These are phyloP conservation scores for Aphaenogaster floridana DNA, from an alignment of 1,140 invertebrate genomes.

Conservation along the genomic window DNA sequence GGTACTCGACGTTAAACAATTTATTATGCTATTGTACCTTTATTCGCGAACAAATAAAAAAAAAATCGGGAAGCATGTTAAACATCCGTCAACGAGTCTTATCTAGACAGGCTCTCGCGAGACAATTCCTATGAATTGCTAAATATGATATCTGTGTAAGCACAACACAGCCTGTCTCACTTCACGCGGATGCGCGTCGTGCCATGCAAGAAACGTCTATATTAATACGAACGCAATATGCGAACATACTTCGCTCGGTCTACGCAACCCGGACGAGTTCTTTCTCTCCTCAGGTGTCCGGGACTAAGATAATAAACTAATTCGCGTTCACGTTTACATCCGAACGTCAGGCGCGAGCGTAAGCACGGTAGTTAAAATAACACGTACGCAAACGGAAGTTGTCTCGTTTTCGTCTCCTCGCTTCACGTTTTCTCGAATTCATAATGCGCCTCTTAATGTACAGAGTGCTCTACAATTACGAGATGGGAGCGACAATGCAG, in stretches of 20 bases:
- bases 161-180: slow-evolving; percentile 20
- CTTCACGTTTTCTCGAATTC: neutral
- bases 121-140: slow-evolving; percentile 24
- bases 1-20: neutral
- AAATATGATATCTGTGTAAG: slow-evolving; percentile 10
- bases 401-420: neutral
- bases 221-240: slow-evolving; percentile 39
- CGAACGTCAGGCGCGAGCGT: slow-evolving; percentile 30
- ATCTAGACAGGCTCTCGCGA: neutral
- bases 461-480: neutral
- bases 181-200: slow-evolving; percentile 19
- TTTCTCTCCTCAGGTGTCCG: slow-evolving; percentile 37
- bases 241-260: slow-evolving; percentile 31
- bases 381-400: slow-evolving; percentile 36
- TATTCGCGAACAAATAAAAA: slow-evolving; percentile 1
- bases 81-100: slow-evolving; percentile 4
- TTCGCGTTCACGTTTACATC: slow-evolving; percentile 49
- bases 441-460: neutral
- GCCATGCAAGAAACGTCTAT: slow-evolving; percentile 35
- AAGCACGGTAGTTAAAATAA: slow-evolving; percentile 41
- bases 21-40: neutral
- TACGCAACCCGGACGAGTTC: slow-evolving; percentile 8
- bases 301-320: slow-evolving; percentile 55
- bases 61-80: neutral
- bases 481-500: too few species aligned